Evolutionary conservation across 2,888 invertebrate species (phyloP), one percentile per base, ranked within the genome.

Genomic region (Ophonus ardosiacus): DNA sequence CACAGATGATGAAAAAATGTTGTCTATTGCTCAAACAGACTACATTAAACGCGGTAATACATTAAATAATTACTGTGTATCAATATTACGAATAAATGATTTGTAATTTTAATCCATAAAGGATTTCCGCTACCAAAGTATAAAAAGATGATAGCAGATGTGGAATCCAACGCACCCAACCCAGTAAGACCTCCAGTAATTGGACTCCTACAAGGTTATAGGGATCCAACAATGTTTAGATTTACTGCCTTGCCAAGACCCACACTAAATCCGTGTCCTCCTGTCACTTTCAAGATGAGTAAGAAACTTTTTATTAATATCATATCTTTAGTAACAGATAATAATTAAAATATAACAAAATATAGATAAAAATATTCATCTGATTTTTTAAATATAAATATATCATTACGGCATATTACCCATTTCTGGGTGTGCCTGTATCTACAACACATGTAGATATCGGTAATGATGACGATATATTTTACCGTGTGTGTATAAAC

Each of bases 151-250:
- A 92, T 93, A 89, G 93, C 94, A 0, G 94, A 94, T 0, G 91
- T 94, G 0, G 94, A 94, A 87, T 94, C 94, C 0, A 92, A 90
- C 0, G 93, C 93, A 0, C 93, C 93, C 0, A 92, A 93, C 21
- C 94, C 94, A 0, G 92, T 94, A 88, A 93, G 93, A 85, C 92
- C 92, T 78, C 92, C 93, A 83, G 91, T 92, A 0, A 91, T 93
- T 0, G 93, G 94, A n/a, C 89, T 94, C 40, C 92, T 93, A 8
- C 90, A 92, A 1, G 94, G 93, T 56, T 95, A 94, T 89, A 93
- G 93, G 85, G 95, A 95, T 88, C 94, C 94, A 0, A 93, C 93
- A 0, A 92, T 92, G 87, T 95, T 95, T 90, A 90, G 92, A 86
- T 92, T 92, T 59, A 92, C 93, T 0, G 93, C 94, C 0, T 91